These are phyloP conservation scores for Brenthis daphne DNA, from an alignment of 2,888 invertebrate genomes.

Conservation along the genomic window DNA sequence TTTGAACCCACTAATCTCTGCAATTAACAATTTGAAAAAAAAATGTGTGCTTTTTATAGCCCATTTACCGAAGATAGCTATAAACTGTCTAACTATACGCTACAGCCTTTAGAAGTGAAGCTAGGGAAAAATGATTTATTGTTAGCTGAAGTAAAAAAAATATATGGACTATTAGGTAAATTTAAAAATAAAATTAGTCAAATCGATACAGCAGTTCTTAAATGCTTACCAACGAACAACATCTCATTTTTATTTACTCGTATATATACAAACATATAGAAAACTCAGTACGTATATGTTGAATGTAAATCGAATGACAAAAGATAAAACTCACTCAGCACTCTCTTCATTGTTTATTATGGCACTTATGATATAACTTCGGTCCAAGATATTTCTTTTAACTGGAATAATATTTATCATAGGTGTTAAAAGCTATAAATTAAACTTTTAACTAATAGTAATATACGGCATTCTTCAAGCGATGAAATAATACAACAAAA, in stretches of 20 bases:
- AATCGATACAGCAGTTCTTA: not conserved
- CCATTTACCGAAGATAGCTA: no score
- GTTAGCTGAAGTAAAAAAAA: no score
- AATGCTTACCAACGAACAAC: not conserved
- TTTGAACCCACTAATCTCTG: not conserved
- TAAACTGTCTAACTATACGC: no score
- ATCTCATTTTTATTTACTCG: no score
- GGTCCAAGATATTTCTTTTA: constrained; percentile 55
- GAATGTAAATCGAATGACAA: not conserved
- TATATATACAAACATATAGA: not conserved
- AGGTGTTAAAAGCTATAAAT: not conserved
- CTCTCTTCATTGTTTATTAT: constrained; percentile 35
- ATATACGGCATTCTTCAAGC: no score
- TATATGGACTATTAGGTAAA: no score
- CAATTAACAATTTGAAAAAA: not conserved
- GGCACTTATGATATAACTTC: constrained; percentile 58
- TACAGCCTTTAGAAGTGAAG: no score
- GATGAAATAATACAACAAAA: no score
- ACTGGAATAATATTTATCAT: constrained; percentile 51
- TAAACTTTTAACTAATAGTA: no score
- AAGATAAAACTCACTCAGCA: constrained; percentile 45
- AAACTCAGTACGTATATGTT: not conserved
- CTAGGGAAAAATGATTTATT: no score
- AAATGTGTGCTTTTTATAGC: no score
- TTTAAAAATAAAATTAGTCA: no score